Base-by-base conservation (phyloP, 2,888 invertebrate genomes). In the Tipula helvola region DNA sequence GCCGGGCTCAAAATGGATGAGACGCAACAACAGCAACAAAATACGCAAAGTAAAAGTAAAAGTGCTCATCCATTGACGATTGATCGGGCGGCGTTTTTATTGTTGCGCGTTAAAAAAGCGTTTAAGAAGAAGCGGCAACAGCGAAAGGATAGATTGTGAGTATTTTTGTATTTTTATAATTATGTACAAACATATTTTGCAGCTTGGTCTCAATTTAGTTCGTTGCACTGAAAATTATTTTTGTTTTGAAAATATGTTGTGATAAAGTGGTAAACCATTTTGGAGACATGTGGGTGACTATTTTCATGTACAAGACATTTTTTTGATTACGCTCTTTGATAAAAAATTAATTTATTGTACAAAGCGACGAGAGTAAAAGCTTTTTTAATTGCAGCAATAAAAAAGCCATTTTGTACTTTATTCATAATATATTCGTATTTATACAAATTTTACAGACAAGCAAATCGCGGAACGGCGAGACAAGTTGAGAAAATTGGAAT, bases 111-210 rank as follows among this genome's bases (percentile, higher is more conserved):
- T 87, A 97, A 97, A 90, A 95, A 96, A 90, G 97, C 97, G 71
- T 97, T 97, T 92, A 96, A 96, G 92, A 97, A 96, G 93, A 97
- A 97, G 92, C 95, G 96, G 89, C 95, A 96, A 90, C 96, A 96
- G 91, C 93, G 96, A 89, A 97, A 96, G 90, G 97, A 97, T 88
- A 96, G 95, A 93, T 95, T 94, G 97, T 97, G 91, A 95, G 95
- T 94, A 36, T n/a, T 41, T 2, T 84, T 84, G 10, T 16, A n/a
- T 28, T 28, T 10, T 28, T 10, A 28, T 28, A 28, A 2, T 28
- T 12, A 10, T 71, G 7, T 5, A 71, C 71, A 28, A 28, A 28
- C 28, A 28, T 28, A 28, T 28, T 28, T 28, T 28, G 28, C 28
- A 28, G 5, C 16, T 57, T 57, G 52, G 52, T 16, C 71, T 10